Evolutionary conservation across 2,888 invertebrate species (phyloP).

Genomic region (Lepidocyrtoides sp.): DNA sequence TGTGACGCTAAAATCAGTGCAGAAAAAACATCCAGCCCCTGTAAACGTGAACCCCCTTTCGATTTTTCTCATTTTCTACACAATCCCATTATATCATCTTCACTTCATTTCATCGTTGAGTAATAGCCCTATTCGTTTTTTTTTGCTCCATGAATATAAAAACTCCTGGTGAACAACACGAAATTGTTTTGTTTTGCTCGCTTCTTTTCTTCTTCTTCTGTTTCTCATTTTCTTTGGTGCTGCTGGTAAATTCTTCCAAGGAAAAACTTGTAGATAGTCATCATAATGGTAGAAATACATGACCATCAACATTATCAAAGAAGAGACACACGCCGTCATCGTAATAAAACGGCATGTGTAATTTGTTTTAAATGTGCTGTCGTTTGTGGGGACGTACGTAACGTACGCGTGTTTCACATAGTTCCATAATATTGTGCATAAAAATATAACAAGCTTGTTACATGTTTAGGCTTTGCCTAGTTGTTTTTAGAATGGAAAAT

Average conservation of each 20-base stretch:
- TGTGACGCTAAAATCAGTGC: background rate
- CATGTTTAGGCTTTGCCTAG: too few relatives aligned
- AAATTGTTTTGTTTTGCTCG: slow-evolving; percentile 25
- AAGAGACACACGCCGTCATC: background rate
- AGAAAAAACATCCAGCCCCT: background rate
- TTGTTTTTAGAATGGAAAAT: too few relatives aligned
- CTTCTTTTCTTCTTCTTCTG: background rate
- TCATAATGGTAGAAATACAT: background rate
- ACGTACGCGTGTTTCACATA: too few relatives aligned
- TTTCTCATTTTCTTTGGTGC: background rate
- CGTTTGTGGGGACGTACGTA: too few relatives aligned
- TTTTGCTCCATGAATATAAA: background rate
- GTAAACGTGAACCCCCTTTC: too few relatives aligned
- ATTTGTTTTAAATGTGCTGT: background rate
- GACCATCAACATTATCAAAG: background rate
- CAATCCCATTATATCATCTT: slow-evolving; percentile 48
- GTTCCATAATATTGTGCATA: too few relatives aligned
- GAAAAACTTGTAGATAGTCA: background rate
- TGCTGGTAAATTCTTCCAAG: background rate
- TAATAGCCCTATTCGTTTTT: slow-evolving; percentile 22
- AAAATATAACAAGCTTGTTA: background rate
- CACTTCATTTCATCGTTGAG: slow-evolving; percentile 50
- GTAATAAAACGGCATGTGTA: background rate
- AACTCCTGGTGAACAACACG: slow-evolving; percentile 15
- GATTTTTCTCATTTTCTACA: background rate